Base-by-base conservation (phyloP, 2,113 vertebrate species). In the Parotia lawesii region DNA sequence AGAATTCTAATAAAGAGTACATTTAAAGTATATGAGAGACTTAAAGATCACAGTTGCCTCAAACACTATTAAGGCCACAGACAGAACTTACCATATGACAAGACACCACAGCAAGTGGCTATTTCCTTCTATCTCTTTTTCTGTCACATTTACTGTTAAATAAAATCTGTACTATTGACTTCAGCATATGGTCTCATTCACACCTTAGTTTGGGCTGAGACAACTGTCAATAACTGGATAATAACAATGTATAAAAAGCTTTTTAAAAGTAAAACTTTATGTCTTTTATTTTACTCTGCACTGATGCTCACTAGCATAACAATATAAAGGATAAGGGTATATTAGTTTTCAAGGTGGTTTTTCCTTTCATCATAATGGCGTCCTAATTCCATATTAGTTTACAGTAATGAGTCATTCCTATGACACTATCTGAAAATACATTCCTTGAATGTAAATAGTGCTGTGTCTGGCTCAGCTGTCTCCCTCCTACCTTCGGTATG, bases 131-230 rank as follows among this genome's bases (percentile, higher is more conserved):
- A 12, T 51, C 18, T 44, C 37, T 69, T 67, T 67, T 67, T 53
- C 33, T 69, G 15, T 76, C 8, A 45, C 10, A 11, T 60, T 60
- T 69, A 37, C 22, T 28, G 3, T 22, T 33, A 23, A 31, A 27
- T 44, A 27, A 67, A 60, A 28, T 60, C 22, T 3, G 2, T 51
- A 44, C 33, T 33, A 38, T 45, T 76, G 18, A 28, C 33, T 69
- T 76, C 25, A 37, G 10, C 12, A 15, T 38, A 53, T 33, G 9
- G 18, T 53, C 18, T 60, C 0, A 0, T 76, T 60, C 3, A 2
- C 11, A 33, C 45, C 33, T 60, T 53, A 60, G 33, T 53, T 38
- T 67, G 45, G 45, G 27, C 33, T 45, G 33, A 86, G 18, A 2
- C 7, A 28, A 19, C 18, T 60, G 37, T 45, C 18, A 67, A 53